Evolutionary conservation across 2,113 vertebrate genomes (phyloP), one percentile per base, ranked within the genome.

Genomic region (Candoia aspera): DNA sequence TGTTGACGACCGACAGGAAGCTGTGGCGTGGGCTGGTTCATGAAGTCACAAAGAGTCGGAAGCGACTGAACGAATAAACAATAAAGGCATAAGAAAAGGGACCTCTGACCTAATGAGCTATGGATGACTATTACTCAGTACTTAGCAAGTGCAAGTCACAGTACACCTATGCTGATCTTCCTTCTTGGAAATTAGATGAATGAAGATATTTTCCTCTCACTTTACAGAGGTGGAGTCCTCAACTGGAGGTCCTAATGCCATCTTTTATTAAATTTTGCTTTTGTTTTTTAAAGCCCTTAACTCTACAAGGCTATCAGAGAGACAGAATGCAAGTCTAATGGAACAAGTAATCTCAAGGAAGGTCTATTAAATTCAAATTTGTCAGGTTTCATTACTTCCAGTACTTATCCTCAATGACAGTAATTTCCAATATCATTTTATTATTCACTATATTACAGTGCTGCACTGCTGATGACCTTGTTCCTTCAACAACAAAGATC

Each of bases 331-430:
- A 96, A 90, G 83, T 93, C 96, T 95, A 95, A 95, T 96, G 93
- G 95, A 95, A 95, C 93, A 93, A 8, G 2, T 94, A 95, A 95
- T 95, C 95, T 94, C 95, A 94, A 95, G 90, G 90, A 95, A 95
- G 94, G 93, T 91, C 95, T 94, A 93, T 95, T 95, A 96, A 94
- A 96, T 92, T 94, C 94, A 90, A 95, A 96, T 93, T 95, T 95
- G 95, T 95, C 94, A 96, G 93, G 94, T 97, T 96, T 97, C 96
- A 96, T 97, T 97, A 97, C 96, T 95, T 97, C 95, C 86, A 90
- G 93, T 95, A 90, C 84, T 92, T 84, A 91, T 79, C 89, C 88
- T 64, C 21, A 90, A 93, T 92, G 92, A 94, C 93, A 90, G 68
- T 94, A 94, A 95, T 94, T 95, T 94, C 93, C 91, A 95, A 93